Conservation (phyloP, 1,140 invertebrate species). For the Musca domestica region DNA sequence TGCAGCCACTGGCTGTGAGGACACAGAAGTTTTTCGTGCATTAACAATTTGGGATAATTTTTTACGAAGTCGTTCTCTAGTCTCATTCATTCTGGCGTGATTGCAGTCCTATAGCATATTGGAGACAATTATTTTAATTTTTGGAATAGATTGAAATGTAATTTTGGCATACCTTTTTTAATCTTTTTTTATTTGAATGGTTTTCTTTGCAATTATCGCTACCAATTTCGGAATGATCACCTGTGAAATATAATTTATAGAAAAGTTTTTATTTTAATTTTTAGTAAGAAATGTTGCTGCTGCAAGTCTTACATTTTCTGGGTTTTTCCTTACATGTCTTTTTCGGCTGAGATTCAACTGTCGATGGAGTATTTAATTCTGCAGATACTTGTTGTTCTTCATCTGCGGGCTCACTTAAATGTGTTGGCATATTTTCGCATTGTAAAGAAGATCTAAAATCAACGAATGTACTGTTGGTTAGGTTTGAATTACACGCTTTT, state of each 20-base stretch:
- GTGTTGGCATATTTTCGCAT: conserved; percentile 17
- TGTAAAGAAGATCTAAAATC: background rate
- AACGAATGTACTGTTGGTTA: too few relatives aligned
- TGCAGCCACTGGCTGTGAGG: conserved; percentile 24
- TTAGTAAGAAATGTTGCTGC: background rate
- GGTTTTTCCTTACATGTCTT: conserved; percentile 47
- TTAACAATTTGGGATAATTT: conserved; percentile 53
- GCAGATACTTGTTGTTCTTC: background rate
- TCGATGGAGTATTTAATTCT: background rate
- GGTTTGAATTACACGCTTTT: background rate
- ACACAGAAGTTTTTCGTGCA: conserved; percentile 41
- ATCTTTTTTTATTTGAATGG: conserved; percentile 46
- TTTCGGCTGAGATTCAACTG: conserved; percentile 30
- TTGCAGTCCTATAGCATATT: conserved; percentile 41
- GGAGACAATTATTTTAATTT: background rate
- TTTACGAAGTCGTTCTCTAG: conserved; percentile 55
- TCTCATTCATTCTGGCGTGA: conserved; percentile 54
- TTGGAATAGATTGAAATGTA: background rate
- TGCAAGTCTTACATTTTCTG: conserved; percentile 43
- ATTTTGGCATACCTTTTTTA: conserved; percentile 36
- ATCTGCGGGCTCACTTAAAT: background rate
- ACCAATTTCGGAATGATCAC: conserved; percentile 49
- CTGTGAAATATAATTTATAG: conserved; percentile 20
- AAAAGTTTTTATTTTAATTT: background rate
- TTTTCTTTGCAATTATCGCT: conserved; percentile 48